Base-by-base conservation (phyloP, 2,888 invertebrate genomes). In the Gymnosoma rotundatum region DNA sequence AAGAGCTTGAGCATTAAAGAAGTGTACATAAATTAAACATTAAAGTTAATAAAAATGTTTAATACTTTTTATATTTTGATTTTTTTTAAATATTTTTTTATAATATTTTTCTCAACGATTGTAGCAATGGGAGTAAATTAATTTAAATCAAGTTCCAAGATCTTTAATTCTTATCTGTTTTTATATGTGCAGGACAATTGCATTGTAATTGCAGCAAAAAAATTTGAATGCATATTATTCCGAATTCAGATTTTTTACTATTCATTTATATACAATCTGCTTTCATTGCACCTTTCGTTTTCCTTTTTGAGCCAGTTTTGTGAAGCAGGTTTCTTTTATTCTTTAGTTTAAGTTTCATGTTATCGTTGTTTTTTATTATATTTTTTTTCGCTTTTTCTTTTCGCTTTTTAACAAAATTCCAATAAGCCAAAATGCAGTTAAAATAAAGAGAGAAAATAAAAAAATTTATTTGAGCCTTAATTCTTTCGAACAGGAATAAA, bases 341-440 rank as follows among this genome's bases (percentile, higher is more conserved):
- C 18, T 25, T 54, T 10, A 52, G 32, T 45, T 45, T 25, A 21
- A 42, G 42, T 67, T 52, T 25, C 45, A 42, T 61, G 7, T 48
- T 64, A 25, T 20, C 5, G 2, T n/a, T 76, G 48, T 42, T 25
- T 2, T n/a, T n/a, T n/a, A n/a, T n/a, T 25, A 25, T 25, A 25
- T n/a, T 25, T 25, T 25, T 25, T 25, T 25, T 1, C n/a, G n/a
- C n/a, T n/a, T 25, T 25, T 25, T 25, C 25, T 32, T 75, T 66
- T 56, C 25, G n/a, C 52, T 61, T 42, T 32, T 78, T 67, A 58
- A 58, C 54, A 48, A 54, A 61, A 78, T 70, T 48, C 38, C 72
- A 66, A 79, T 42, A 73, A 78, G 72, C 72, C 25, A 80, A 67
- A 80, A n/a, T 16, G 9, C 5, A 66, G 25, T 25, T 25, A 50